Conservation (phyloP, 2,888 invertebrate genomes). For the Amphiduros pacificus region DNA sequence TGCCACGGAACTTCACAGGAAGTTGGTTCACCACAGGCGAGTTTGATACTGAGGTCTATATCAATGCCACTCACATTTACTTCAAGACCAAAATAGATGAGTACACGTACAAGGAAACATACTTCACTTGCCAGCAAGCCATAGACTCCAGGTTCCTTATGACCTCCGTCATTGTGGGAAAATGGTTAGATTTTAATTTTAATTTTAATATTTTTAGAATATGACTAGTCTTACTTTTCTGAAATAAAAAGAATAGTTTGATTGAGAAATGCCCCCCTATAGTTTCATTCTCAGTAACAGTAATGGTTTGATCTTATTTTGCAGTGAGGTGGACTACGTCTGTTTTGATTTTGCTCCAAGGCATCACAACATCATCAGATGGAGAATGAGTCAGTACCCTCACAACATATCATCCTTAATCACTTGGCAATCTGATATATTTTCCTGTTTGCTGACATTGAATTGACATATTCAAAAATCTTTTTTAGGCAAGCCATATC, state of each 20-base stretch:
- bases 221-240: neutral
- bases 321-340: constrained; percentile 92
- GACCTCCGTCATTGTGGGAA: constrained; percentile 94
- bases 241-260: neutral
- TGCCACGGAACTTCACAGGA: constrained; percentile 92
- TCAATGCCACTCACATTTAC: constrained; percentile 95
- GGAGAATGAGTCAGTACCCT: constrained; percentile 62
- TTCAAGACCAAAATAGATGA: constrained; percentile 94
- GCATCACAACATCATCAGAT: constrained; percentile 93
- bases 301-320: constrained; percentile 30
- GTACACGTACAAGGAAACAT: constrained; percentile 70
- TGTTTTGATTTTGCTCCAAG: constrained; percentile 95
- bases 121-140: constrained; percentile 92
- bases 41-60: constrained; percentile 81
- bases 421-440: neutral
- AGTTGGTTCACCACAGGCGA: constrained; percentile 98
- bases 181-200: too few species aligned
- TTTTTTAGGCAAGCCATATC: constrained; percentile 49
- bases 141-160: constrained; percentile 90
- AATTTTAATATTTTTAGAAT: neutral
- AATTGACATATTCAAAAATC: neutral
- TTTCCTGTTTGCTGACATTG: neutral
- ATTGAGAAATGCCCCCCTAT: neutral
- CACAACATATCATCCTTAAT: too few species aligned
- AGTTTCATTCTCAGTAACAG: too few species aligned